A percentile compares a stretch with the other conserved stretches of the same genome.
These are phyloP conservation scores for Sturnira hondurensis DNA, from an alignment of 2,113 vertebrate genomes.

Conservation along the genomic window DNA sequence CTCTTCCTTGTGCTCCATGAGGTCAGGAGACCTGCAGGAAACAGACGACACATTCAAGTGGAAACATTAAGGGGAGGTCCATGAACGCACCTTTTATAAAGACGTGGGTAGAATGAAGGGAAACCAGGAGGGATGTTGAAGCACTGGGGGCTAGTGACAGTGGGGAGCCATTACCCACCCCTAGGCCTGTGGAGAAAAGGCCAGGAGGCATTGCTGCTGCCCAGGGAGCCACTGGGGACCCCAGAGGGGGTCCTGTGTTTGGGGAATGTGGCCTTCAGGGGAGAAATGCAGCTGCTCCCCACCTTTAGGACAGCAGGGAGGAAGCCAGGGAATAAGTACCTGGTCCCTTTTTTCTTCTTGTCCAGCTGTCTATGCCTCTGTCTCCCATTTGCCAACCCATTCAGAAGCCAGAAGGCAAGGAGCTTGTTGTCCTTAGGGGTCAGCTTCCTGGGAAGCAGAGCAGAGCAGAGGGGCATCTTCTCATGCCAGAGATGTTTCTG, in stretches of 20 bases:
- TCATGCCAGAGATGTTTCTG: background rate
- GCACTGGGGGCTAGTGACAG: background rate
- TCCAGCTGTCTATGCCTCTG: background rate
- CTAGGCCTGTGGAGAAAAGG: background rate
- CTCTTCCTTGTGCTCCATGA: background rate
- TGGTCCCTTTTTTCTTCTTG: background rate
- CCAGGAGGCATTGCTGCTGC: background rate
- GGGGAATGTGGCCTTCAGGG: background rate
- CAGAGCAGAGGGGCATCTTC: background rate
- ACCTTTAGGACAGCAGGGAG: background rate
- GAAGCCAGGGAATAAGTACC: background rate
- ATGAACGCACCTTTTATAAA: background rate
- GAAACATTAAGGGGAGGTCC: background rate
- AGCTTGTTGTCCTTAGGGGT: background rate
- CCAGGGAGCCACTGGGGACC: background rate
- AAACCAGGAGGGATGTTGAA: background rate
- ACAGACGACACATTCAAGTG: background rate
- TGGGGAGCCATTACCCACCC: background rate
- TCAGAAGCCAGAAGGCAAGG: background rate
- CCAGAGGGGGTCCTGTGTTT: background rate
- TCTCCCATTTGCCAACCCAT: background rate
- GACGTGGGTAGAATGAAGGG: background rate
- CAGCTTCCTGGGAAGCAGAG: background rate
- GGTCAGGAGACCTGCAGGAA: background rate
- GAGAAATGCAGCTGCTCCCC: background rate